Evolutionary conservation across 2,113 vertebrate genomes (phyloP).

Genomic region (Corythoichthys intestinalis): DNA sequence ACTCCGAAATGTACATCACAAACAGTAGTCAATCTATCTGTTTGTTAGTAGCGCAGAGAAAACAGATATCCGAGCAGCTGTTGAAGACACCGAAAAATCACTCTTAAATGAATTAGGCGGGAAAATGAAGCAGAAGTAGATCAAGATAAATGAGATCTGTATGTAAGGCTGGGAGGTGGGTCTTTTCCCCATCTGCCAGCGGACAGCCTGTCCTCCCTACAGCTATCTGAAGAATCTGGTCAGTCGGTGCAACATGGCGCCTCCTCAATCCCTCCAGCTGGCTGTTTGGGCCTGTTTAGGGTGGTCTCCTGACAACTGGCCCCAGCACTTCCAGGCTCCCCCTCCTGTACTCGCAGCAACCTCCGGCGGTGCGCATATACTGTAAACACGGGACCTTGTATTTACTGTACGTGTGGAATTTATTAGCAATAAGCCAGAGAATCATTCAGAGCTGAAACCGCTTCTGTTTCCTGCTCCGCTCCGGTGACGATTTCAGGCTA

Average conservation of each 20-base stretch:
- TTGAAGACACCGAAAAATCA: slow-evolving; percentile 8
- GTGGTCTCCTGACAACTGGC: slow-evolving; percentile 71
- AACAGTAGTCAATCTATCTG: slow-evolving; percentile 27
- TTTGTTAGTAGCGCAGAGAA: slow-evolving; percentile 49
- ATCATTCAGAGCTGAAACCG: slow-evolving; percentile 6
- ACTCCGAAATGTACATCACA: neutral
- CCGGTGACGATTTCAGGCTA: slow-evolving; percentile 39
- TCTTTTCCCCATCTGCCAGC: slow-evolving; percentile 55
- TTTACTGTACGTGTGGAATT: slow-evolving; percentile 39
- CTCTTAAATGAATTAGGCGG: neutral
- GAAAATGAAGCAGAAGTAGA: slow-evolving; percentile 31
- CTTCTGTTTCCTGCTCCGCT: slow-evolving; percentile 31
- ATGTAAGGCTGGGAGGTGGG: slow-evolving; percentile 12
- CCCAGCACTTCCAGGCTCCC: slow-evolving; percentile 41
- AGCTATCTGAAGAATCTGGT: slow-evolving; percentile 72
- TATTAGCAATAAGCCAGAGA: neutral
- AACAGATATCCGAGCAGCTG: slow-evolving; percentile 36
- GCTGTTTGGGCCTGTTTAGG: slow-evolving; percentile 70
- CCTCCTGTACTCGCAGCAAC: slow-evolving; percentile 24
- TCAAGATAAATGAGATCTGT: slow-evolving; percentile 24
- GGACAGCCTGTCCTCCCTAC: slow-evolving; percentile 59
- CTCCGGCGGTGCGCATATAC: slow-evolving; percentile 19
- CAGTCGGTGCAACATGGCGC: slow-evolving; percentile 68
- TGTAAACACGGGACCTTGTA: slow-evolving; percentile 43
- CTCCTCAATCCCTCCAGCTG: slow-evolving; percentile 69